Base-by-base conservation (phyloP, 2,888 invertebrate species). In the Temnothorax unifasciatus region DNA sequence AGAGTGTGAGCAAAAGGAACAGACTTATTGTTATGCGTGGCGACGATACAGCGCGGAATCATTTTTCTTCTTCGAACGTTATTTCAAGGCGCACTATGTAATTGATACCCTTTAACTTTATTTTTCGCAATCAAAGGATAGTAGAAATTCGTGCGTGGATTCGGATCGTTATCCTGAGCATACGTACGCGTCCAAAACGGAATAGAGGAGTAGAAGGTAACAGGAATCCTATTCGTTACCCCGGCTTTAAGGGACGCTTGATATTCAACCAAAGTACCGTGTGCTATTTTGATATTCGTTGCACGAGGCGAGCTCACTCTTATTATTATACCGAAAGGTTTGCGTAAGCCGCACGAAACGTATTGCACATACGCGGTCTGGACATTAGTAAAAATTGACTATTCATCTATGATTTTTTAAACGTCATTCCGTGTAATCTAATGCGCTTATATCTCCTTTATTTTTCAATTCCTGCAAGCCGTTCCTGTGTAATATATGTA, bases 261-360 rank as follows among this genome's bases (percentile, higher is more conserved):
- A 86, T 89, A 90, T 89, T 89, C 90, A 83, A 75, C 68, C 76
- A 29, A 74, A 52, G 84, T 41, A 9, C 57, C 41, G 44, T 68
- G 61, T 63, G 76, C 68, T 74, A 68, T 79, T 90, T 89, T 87
- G 90, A 90, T 91, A 92, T 90, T 91, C 90, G 88, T 88, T 89
- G 84, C 87, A 86, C 85, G 86, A 85, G 63, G 73, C 75, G 54
- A 79, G 77, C 85, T 83, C 82, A 85, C 85, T 89, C 87, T 85
- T 86, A 88, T 87, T 69, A 87, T 89, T 89, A 89, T 79, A 86
- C 79, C 38, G 18, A 44, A 44, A 77, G 76, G 75, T 85, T 79
- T 50, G 54, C 64, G 71, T 83, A 85, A 87, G 71, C 77, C 47
- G 63, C 61, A 29, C 68, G 15, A 68, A 57, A 87, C 75, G 82